Evolutionary conservation across 1,140 invertebrate genomes (phyloP), one percentile per base, ranked within the genome.

Genomic region (Aleiodes sp.): DNA sequence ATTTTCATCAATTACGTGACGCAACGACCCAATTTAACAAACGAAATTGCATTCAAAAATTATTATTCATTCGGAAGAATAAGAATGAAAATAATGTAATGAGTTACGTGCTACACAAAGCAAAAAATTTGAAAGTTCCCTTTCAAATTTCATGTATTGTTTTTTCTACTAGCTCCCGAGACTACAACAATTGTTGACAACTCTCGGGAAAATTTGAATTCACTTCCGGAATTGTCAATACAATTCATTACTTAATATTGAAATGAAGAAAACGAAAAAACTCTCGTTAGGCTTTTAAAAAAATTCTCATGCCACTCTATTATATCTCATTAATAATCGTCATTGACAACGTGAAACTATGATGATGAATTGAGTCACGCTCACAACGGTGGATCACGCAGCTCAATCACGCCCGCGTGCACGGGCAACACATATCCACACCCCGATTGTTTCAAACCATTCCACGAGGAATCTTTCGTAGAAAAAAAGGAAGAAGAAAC

Each of bases 261-360:
- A 41, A 41, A 41, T n/a, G 3, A 6, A 41, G 14, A n/a, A 19
- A 21, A 19, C 8, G 16, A 24, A 26, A 21, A 12, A 24, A 52
- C 26, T 24, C 4, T 21, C 21, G 1, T 16, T 52, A n/a, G n/a
- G n/a, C n/a, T 24, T 21, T 24, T 19, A 52, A n/a, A n/a, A n/a
- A n/a, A 24, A 24, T 52, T 52, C 46, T 52, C 46, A 52, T 52
- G 19, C 21, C 46, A 52, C 46, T 24, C 21, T 4, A 24, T n/a
- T n/a, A n/a, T n/a, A n/a, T 10, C 46, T 52, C 21, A 16, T 52
- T 52, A 52, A 52, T 52, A 52, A 52, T 52, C 46, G 19, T 52
- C 46, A 52, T 16, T 16, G 16, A 52, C 46, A 12, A 52, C 26
- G 46, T 24, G 46, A 52, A 52, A 52, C 26, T 52, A 52, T 52